Conservation (phyloP, 1,140 invertebrate species). For the Psix sp. region DNA sequence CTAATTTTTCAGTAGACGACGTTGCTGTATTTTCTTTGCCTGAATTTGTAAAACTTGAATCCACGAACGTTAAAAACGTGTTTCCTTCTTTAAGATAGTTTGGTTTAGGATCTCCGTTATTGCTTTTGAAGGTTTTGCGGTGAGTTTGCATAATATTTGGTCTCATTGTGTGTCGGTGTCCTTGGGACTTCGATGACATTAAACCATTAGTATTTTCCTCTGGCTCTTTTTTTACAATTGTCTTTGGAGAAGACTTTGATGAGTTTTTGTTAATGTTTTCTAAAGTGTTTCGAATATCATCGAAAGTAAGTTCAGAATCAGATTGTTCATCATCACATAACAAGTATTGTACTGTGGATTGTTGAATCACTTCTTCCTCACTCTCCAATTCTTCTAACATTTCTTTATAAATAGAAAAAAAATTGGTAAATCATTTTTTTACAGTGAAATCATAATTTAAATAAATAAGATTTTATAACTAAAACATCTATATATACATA, state of each 20-base stretch:
- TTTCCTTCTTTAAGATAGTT: constrained; percentile 37
- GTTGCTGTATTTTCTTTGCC: constrained; percentile 46
- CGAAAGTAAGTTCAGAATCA: constrained; percentile 73
- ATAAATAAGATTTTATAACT: background rate
- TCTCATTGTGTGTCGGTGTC: constrained; percentile 29
- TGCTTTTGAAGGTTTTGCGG: constrained; percentile 31
- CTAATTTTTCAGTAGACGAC: constrained; percentile 28
- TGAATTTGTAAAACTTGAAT: constrained; percentile 28
- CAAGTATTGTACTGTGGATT: constrained; percentile 73
- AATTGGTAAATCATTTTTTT: background rate
- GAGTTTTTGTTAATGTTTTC: constrained; percentile 34
- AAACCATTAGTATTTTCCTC: constrained; percentile 37
- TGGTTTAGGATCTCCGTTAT: background rate
- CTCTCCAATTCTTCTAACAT: constrained; percentile 47
- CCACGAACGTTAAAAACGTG: constrained; percentile 10
- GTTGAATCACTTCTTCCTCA: constrained; percentile 65
- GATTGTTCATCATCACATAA: constrained; percentile 68
- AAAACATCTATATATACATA: background rate
- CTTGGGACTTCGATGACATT: constrained; percentile 16
- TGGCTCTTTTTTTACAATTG: constrained; percentile 12
- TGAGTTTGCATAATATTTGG: constrained; percentile 56
- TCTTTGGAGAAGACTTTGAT: constrained; percentile 29
- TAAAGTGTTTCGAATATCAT: constrained; percentile 68
- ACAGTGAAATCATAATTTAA: no score
- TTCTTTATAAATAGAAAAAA: constrained; percentile 18